phyloP scores from a whole-genome alignment of 2,888 invertebrate genomes.

The Caenorhabditis japonica region DNA sequence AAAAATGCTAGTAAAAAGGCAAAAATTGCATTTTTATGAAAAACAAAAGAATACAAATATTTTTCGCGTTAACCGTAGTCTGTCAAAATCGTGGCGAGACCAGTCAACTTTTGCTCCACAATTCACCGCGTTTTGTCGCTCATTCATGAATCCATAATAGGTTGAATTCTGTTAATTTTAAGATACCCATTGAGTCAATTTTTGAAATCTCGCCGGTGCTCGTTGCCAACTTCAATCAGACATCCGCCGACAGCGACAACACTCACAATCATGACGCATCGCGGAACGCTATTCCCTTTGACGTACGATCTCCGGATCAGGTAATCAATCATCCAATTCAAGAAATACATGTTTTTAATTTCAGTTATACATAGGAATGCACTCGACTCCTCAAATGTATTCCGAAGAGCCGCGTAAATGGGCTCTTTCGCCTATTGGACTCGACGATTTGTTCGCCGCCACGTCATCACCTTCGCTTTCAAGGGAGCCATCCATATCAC shows the following conservation, averaged over 20 bases:
- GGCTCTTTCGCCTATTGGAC: constrained; percentile 30
- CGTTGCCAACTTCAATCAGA: constrained; percentile 40
- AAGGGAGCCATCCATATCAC: constrained; percentile 2
- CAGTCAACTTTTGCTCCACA: too few relatives aligned
- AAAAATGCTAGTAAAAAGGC: too few relatives aligned
- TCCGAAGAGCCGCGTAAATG: constrained; percentile 15
- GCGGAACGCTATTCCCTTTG: constrained; percentile 32
- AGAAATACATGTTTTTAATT: background rate
- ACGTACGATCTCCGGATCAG: constrained; percentile 23
- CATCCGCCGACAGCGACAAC: constrained; percentile 41
- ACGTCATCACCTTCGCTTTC: constrained; percentile 8
- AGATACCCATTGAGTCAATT: constrained; percentile 38
- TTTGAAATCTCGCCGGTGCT: constrained; percentile 34
- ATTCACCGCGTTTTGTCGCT: too few relatives aligned
- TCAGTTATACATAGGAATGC: constrained; percentile 4
- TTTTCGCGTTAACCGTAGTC: too few relatives aligned
- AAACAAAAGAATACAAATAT: too few relatives aligned
- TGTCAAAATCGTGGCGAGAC: too few relatives aligned
- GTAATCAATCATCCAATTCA: background rate
- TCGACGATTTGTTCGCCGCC: constrained; percentile 36
- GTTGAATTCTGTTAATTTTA: background rate
- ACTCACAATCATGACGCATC: constrained; percentile 42
- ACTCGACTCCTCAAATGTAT: constrained; percentile 40
- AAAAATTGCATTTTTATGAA: too few relatives aligned
- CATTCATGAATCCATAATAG: too few relatives aligned